Evolutionary conservation across 92 coral and sea anemone species (phyloP).

Genomic region (Paramuricea clavata): DNA sequence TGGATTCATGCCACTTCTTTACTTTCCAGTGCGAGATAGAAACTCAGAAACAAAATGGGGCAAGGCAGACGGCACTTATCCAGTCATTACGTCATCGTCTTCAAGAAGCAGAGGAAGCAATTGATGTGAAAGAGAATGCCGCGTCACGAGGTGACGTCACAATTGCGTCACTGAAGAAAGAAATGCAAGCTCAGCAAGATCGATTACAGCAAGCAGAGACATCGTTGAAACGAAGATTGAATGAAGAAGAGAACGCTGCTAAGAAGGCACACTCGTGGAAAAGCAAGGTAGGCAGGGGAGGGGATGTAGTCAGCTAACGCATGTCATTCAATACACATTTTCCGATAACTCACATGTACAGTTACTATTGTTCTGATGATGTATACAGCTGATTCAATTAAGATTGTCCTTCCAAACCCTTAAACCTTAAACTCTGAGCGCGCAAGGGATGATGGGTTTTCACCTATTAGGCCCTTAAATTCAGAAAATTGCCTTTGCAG

Average conservation of each 20-base stretch:
- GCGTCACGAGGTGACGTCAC: conserved; percentile 96
- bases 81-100: conserved; percentile 93
- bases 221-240: conserved; percentile 86
- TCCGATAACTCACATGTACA: background rate
- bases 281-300: conserved; percentile 71
- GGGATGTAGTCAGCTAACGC: background rate
- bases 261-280: conserved; percentile 85
- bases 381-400: too few relatives aligned
- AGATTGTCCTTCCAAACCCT: too few relatives aligned
- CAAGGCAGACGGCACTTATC: conserved; percentile 87
- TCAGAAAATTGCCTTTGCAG: too few relatives aligned
- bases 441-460: too few relatives aligned
- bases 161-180: conserved; percentile 83
- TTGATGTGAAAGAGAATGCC: conserved; percentile 83
- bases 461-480: too few relatives aligned
- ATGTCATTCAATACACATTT: background rate
- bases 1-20: background rate
- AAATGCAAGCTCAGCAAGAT: conserved; percentile 88
- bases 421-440: too few relatives aligned
- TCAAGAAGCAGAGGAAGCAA: conserved; percentile 93
- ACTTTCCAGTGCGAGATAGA: conserved; percentile 93
- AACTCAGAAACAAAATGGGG: conserved; percentile 92
- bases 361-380: too few relatives aligned
- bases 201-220: conserved; percentile 88
- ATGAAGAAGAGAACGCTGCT: conserved; percentile 89